Base-by-base conservation (phyloP, 2,888 invertebrate species). In the Protodeltote pygarga region DNA sequence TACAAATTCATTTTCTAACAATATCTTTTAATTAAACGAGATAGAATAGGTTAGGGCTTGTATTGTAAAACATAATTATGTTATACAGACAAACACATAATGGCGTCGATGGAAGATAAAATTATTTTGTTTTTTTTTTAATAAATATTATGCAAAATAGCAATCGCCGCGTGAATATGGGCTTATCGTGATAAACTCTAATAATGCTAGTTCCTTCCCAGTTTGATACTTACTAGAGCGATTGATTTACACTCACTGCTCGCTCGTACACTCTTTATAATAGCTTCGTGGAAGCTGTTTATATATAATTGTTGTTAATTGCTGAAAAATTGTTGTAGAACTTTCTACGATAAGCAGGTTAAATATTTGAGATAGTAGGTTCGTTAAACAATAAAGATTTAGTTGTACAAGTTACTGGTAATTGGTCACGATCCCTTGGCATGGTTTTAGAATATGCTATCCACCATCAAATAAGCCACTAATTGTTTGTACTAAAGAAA, bases 171-270 rank as follows among this genome's bases (percentile, higher is more conserved):
- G 20, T 47, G 32, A 44, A 42, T 4, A 29, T 25, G 44, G 15
- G 32, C 47, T 35, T 65, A 38, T 38, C 72, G 72, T 70, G 70
- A 17, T 39, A 15, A 40, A 52, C 17, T 19, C 24, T 47, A 55
- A 62, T 62, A 46, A 59, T 40, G 38, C 33, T 16, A 40, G 52
- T 60, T 65, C 60, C 64, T 69, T 50, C 34, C 58, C 41, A 55
- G 55, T 65, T 61, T 39, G 29, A 38, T 63, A 60, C 53, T 73
- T 67, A 75, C 49, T 68, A 63, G 75, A 76, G 75, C 77, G 71
- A 73, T 73, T 51, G 72, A 73, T 76, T 71, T 57, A 58, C 61
- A 63, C 64, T 57, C 54, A 41, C 58, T 53, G 64, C 70, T 69
- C 63, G 61, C 57, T 58, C 60, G 51, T 68, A 46, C 61, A 64